A percentile compares a stretch with the other conserved stretches of the same genome.
Conservation (phyloP, 2,113 vertebrate genomes). For the Promerops cafer region DNA sequence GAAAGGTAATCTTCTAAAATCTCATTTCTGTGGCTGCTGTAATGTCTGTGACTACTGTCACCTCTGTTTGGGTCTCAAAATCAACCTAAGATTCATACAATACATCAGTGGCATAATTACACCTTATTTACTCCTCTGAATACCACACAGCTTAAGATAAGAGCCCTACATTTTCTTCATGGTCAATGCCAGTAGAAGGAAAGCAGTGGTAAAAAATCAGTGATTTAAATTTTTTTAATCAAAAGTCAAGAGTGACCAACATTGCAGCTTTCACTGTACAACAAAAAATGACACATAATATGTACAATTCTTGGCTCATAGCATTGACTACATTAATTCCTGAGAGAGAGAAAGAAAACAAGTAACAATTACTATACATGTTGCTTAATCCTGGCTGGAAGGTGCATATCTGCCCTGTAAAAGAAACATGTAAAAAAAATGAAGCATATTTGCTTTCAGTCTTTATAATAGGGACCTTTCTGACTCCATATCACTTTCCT, state of each 20-base stretch:
- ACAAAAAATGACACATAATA: neutral
- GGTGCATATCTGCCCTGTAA: neutral
- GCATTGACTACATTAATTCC: neutral
- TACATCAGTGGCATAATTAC: neutral
- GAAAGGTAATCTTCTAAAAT: neutral
- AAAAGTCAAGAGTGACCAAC: neutral
- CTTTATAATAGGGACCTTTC: neutral
- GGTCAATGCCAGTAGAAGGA: neutral
- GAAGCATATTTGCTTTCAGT: neutral
- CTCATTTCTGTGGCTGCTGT: neutral
- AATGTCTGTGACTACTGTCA: neutral
- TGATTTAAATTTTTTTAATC: neutral
- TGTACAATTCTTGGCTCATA: neutral
- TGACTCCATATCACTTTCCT: neutral
- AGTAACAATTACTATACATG: neutral
- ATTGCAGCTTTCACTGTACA: neutral
- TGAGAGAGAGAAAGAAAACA: neutral
- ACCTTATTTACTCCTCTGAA: neutral
- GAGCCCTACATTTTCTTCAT: neutral
- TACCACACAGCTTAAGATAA: neutral
- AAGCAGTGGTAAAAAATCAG: neutral
- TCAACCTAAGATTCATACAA: neutral
- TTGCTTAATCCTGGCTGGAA: neutral
- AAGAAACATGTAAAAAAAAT: fast-evolving
- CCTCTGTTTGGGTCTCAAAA: neutral